Percentiles rank a stretch among this genome's conserved stretches.
Conservation (phyloP, 2,888 invertebrate species). For the Caenorhabditis macrosperma region DNA sequence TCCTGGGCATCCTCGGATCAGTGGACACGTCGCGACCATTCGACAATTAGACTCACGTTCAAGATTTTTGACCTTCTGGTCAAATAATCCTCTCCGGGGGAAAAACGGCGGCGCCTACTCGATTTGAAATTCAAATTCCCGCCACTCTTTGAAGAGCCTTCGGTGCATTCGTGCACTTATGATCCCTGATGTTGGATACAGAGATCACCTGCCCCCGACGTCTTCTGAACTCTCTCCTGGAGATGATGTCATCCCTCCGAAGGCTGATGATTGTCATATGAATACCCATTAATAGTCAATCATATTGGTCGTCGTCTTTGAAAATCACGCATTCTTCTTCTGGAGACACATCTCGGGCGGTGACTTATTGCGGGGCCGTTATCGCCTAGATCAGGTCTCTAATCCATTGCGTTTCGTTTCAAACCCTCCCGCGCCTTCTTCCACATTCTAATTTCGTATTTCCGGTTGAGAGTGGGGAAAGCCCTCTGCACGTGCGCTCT, state of each 20-base stretch:
- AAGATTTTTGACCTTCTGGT: slow-evolving; percentile 51
- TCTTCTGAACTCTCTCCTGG: too few species aligned
- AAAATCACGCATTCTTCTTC: not conserved
- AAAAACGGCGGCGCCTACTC: not conserved
- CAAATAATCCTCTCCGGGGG: slow-evolving; percentile 3
- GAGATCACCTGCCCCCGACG: not conserved
- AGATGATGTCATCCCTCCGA: too few species aligned
- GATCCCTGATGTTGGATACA: not conserved
- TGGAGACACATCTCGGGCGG: not conserved
- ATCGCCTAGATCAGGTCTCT: not conserved
- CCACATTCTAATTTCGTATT: slow-evolving; percentile 17
- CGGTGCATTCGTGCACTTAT: slow-evolving; percentile 8
- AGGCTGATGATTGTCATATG: too few species aligned
- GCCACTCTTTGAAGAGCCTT: slow-evolving; percentile 30
- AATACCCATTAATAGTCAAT: too few species aligned
- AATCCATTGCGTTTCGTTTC: not conserved
- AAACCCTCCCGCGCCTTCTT: not conserved
- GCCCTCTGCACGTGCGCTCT: slow-evolving; percentile 17
- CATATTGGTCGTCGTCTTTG: not conserved
- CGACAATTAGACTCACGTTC: slow-evolving; percentile 13
- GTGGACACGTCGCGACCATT: slow-evolving; percentile 15
- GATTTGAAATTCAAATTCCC: slow-evolving; percentile 44
- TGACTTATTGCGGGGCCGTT: too few species aligned
- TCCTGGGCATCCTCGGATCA: slow-evolving; percentile 20
- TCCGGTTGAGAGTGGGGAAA: too few species aligned